Base-by-base conservation (phyloP, 2,888 invertebrate species). In the Yponomeuta evonymella region DNA sequence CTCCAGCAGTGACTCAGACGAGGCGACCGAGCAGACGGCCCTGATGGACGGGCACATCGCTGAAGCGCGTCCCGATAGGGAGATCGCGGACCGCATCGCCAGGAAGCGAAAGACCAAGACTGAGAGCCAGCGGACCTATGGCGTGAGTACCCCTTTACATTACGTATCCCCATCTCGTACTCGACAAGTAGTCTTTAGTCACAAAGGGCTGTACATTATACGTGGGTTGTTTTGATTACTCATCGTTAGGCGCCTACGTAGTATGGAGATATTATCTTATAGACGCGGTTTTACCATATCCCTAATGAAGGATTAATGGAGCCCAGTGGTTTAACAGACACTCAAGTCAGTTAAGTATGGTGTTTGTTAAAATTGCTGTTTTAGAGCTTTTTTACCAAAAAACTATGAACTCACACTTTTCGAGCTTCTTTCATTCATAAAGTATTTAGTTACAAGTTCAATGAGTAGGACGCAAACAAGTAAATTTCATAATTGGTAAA, bases 11-110 rank as follows among this genome's bases (percentile, higher is more conserved):
- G 94, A 94, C 79, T 92, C 89, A 84, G 94, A 94, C 79, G 92
- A 92, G 83, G 93, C 93, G 79, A 94, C 94, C 83, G 96, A 97
- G 93, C 94, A 94, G 79, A 96, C 96, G 80, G 95, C 96, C 88
- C 94, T 96, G 84, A 97, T 97, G 96, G 96, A 96, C 93, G 96
- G 95, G 82, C 96, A 96, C 93, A 95, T 95, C 83, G 94, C 94
- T 72, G 95, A 95, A 83, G 93, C 93, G 76, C 93, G 93, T 76
- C 89, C 93, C 72, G 93, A 93, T 76, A 91, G 93, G 84, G 93
- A 94, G 79, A 86, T 89, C 74, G 89, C 87, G 73, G 92, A 93
- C 74, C 92, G 93, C 72, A 89, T 86, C 76, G 89, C 93, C 51
- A 93, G 94, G 75, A 94, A 94, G 82, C 85, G 93, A 72, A 93